A percentile compares a stretch with the other conserved stretches of the same genome.
Evolutionary conservation across 2,113 vertebrate species (phyloP).

Genomic region (Grammomys dolichurus): DNA sequence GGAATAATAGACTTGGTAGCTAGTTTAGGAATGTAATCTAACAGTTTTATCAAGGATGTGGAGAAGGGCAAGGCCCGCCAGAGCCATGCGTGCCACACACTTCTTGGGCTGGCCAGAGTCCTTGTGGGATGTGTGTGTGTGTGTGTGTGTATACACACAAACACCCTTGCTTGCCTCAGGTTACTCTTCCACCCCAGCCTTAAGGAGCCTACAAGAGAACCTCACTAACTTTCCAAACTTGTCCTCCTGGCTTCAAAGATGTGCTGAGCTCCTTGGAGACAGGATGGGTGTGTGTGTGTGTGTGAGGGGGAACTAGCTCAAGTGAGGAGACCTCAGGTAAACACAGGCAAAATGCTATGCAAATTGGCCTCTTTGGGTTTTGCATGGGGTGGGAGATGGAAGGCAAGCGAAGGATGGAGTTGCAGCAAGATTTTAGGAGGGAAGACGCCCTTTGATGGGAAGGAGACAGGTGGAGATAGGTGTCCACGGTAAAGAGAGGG

Average conservation of each 20-base stretch:
- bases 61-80: background rate
- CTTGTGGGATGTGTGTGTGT: background rate
- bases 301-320: background rate
- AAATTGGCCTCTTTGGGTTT: constrained; percentile 9
- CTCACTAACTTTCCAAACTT: background rate
- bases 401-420: background rate
- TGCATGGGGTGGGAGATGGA: background rate
- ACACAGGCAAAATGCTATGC: constrained; percentile 43
- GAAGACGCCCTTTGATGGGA: background rate
- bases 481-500: too few relatives aligned
- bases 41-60: background rate
- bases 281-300: background rate
- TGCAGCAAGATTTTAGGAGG: background rate
- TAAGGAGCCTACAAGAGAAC: background rate
- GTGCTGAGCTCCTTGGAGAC: background rate
- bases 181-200: background rate
- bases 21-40: background rate
- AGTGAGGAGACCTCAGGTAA: constrained; percentile 17
- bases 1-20: background rate
- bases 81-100: background rate
- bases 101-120: background rate
- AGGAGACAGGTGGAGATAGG: background rate
- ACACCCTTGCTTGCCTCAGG: background rate
- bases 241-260: background rate
- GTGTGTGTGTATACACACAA: background rate